These are phyloP conservation scores for Bombus impatiens DNA, from an alignment of 1,140 invertebrate species.

Conservation along the genomic window DNA sequence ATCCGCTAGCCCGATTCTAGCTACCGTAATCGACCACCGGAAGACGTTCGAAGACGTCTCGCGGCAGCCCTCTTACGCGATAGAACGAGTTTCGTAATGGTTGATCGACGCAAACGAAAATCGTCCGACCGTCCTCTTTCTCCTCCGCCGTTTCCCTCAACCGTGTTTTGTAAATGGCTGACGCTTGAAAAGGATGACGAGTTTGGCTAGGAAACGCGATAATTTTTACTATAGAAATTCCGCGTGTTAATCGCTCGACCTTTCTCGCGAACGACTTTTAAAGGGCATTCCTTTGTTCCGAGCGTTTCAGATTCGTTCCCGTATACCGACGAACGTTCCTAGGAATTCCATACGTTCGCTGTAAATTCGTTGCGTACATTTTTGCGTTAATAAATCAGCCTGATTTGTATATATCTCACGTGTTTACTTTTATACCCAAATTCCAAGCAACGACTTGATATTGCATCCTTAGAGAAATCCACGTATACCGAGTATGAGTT, in stretches of 20 bases:
- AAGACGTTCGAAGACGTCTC: constrained; percentile 71
- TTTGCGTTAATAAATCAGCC: not conserved
- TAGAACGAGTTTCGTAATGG: not conserved
- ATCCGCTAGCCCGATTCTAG: constrained; percentile 64
- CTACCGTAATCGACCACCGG: constrained; percentile 72
- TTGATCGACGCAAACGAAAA: constrained; percentile 1
- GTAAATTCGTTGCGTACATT: not conserved
- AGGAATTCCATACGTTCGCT: not conserved
- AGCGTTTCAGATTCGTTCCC: not conserved
- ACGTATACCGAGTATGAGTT: not conserved
- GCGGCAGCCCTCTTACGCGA: constrained; percentile 57
- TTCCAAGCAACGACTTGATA: too few relatives aligned
- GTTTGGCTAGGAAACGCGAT: not conserved
- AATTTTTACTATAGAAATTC: constrained; percentile 28
- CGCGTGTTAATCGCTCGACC: constrained; percentile 32
- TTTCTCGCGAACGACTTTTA: constrained; percentile 68
- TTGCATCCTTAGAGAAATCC: too few relatives aligned
- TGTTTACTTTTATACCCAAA: not conserved
- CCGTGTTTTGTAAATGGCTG: not conserved
- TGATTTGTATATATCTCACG: not conserved
- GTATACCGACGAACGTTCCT: not conserved
- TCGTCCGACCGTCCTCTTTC: not conserved
- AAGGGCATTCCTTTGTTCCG: constrained; percentile 60
- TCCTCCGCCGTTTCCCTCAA: not conserved
- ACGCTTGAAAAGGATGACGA: not conserved